Percentiles rank a stretch among this genome's conserved stretches.
Evolutionary conservation across 2,113 vertebrate genomes (phyloP).

Genomic region (Vidua macroura): DNA sequence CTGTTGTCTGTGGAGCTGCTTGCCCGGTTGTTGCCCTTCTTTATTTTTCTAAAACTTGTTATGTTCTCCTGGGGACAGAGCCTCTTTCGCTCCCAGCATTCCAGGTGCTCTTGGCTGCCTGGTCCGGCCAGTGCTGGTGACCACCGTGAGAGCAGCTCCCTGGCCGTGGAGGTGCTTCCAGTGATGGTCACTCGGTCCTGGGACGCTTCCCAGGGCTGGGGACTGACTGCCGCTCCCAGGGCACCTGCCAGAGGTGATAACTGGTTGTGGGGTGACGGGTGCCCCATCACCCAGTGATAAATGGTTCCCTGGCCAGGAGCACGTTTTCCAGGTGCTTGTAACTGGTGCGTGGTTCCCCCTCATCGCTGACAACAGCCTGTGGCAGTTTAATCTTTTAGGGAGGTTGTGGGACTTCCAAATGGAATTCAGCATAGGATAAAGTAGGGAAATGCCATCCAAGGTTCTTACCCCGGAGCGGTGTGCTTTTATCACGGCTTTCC

Average conservation of each 20-base stretch:
- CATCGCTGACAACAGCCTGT: not conserved
- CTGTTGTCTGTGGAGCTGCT: too few relatives aligned
- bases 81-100: not conserved
- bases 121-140: accelerated
- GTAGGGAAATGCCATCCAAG: accelerated
- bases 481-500: not conserved
- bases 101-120: not conserved
- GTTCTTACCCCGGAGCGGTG: not conserved
- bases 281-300: accelerated
- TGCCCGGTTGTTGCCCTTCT: too few relatives aligned
- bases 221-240: accelerated
- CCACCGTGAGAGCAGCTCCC: accelerated
- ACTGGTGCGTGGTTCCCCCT: not conserved
- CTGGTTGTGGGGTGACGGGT: too few relatives aligned
- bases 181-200: not conserved
- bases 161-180: not conserved
- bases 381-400: not conserved
- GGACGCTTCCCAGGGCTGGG: accelerated
- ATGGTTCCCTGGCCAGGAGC: accelerated
- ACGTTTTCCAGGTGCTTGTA: accelerated
- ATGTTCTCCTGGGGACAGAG: too few relatives aligned
- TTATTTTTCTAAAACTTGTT: too few relatives aligned
- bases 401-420: not conserved
- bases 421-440: accelerated
- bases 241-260: not conserved